Evolutionary conservation across 2,113 vertebrate genomes (phyloP), one percentile per base, ranked within the genome.

Genomic region (Stigmatopora nigra): DNA sequence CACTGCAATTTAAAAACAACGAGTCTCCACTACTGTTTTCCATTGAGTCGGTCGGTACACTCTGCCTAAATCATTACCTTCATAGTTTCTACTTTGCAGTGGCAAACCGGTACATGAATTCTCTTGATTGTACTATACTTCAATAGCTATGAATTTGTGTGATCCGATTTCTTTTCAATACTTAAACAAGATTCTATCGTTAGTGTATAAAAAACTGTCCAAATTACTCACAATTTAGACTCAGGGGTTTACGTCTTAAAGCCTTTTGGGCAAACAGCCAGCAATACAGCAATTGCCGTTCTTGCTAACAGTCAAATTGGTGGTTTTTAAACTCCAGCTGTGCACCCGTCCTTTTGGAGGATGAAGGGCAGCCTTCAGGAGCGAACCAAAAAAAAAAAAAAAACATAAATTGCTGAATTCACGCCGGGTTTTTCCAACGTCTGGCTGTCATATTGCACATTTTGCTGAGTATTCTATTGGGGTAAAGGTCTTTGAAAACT

Each of bases 171-270:
- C 25, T 31, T 31, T 31, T 31, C 25, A 31, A 31, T 31, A 31
- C 25, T 31, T 3, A 2, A 3, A 31, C 25, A 31, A 31, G 25
- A 31, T 31, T 31, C 25, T 31, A 31, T 31, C 3, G 25, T 31
- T 31, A 1, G 25, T 31, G 25, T 31, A 3, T 31, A 31, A 41
- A 38, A 10, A 1, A 41, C 38, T 41, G 38, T 41, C 38, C 38
- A 41, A 75, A 52, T 62, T 44, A 1, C 71, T 78, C 64, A 38
- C 58, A 38, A 52, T 35, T 62, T 73, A 70, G 68, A 65, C 44
- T 59, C 25, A 47, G 19, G 25, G 25, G 57, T 48, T 38, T 67
- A 51, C 9, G 19, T 65, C 45, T 62, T 61, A 25, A 56, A 20
- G 14, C 3, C 35, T 8, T 49, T 73, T 57, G 16, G 10, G 7